A percentile compares a stretch with the other conserved stretches of the same genome.
Conservation (phyloP, 2,113 vertebrate species). For the Crotalus tigris region DNA sequence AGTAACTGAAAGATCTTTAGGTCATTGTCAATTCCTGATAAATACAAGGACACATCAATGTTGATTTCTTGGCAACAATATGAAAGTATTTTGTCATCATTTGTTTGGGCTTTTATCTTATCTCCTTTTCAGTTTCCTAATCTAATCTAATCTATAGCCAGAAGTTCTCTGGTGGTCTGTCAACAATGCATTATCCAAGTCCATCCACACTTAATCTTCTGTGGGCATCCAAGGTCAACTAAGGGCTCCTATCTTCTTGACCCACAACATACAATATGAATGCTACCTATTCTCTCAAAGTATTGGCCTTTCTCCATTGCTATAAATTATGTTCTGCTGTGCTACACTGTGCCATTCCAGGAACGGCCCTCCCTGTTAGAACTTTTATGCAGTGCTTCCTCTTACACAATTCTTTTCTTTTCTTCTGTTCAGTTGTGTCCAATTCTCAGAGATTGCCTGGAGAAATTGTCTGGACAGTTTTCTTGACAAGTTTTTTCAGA, state of each 20-base stretch:
- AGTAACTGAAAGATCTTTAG: not conserved
- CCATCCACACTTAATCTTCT: not conserved
- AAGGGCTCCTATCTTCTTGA: not conserved
- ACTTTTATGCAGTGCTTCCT: not conserved
- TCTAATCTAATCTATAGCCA: not conserved
- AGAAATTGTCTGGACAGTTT: not conserved
- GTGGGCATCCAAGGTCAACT: not conserved
- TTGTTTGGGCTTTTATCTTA: not conserved
- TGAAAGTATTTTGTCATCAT: not conserved
- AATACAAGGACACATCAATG: not conserved
- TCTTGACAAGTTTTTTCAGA: not conserved
- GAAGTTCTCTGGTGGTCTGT: not conserved
- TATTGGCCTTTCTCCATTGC: not conserved
- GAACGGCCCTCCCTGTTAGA: not conserved
- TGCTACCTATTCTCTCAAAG: not conserved
- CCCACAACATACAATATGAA: not conserved
- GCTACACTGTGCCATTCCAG: not conserved
- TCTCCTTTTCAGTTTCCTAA: not conserved
- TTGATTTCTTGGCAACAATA: not conserved
- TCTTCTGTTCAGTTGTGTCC: not conserved
- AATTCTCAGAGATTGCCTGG: not conserved
- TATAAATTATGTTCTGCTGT: not conserved
- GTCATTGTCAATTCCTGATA: not conserved
- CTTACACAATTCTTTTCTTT: not conserved
- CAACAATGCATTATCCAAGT: not conserved